Evolutionary conservation across 2,888 invertebrate genomes (phyloP), one percentile per base, ranked within the genome.

Genomic region (Drosophila phalerata): DNA sequence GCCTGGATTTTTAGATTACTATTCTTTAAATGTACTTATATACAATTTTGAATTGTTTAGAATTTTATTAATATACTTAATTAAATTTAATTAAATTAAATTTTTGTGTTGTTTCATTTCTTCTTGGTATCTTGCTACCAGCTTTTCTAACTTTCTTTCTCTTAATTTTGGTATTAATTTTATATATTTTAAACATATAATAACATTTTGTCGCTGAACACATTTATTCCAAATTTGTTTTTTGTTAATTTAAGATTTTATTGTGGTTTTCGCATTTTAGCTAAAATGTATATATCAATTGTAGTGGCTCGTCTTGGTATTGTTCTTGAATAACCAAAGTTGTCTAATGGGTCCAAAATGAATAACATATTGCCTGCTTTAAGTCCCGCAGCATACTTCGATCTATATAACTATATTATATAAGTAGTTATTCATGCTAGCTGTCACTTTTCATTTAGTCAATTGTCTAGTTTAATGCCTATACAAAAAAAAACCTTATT

Each of bases 151-250:
- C 17, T 63, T 69, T 65, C 19, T 15, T 55, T 51, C 30, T 15
- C 30, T 47, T 45, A 9, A 42, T 40, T 34, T 43, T 30, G 13
- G 25, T 45, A 52, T 57, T 42, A 30, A 49, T 49, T 75, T 61
- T 73, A 76, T 69, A n/a, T 61, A 72, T 64, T 79, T 85, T 88
- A 83, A 85, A 85, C 88, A 85, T 88, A 85, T 85, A 85, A 88
- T 88, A 85, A 85, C 85, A 88, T 85, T 80, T 64, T 65, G 66
- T 69, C 60, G 69, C 73, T 85, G 85, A 85, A 85, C 85, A 85
- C 85, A 85, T 85, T 88, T 85, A 76, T 85, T 85, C 72, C 84
- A 81, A 85, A 76, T 69, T 69, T 77, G 42, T 63, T 70, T 70
- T 57, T n/a, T 8, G 38, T 45, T 38, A 37, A 25, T 58, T 66